These are phyloP conservation scores for Lerema accius DNA, from an alignment of 1,140 invertebrate genomes.

Conservation along the genomic window DNA sequence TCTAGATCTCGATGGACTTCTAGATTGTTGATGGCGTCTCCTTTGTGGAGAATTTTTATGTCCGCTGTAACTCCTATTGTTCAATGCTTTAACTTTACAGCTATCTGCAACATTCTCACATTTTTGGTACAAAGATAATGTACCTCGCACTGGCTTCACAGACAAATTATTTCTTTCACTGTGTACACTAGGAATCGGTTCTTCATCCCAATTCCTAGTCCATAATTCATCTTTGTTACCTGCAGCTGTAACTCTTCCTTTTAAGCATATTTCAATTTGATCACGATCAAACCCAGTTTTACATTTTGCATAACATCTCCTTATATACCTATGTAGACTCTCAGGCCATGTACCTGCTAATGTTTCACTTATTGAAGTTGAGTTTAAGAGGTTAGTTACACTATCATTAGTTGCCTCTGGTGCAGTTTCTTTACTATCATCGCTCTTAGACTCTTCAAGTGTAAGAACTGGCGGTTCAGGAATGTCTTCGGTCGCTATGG, in stretches of 20 bases:
- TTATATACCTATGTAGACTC: conserved; percentile 92
- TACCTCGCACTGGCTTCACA: conserved; percentile 80
- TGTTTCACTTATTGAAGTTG: conserved; percentile 68
- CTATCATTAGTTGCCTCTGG: conserved; percentile 53
- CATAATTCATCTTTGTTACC: conserved; percentile 93
- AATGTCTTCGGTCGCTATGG: conserved; percentile 72
- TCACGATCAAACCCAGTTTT: conserved; percentile 94
- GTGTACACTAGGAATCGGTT: conserved; percentile 93
- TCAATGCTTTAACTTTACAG: conserved; percentile 53
- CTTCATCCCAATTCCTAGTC: conserved; percentile 95
- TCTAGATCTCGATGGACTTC: conserved; percentile 66
- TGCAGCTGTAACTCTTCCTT: conserved; percentile 95
- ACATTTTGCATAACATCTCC: conserved; percentile 95
- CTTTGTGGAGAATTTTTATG: conserved; percentile 63
- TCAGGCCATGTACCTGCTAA: conserved; percentile 87
- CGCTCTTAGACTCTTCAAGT: conserved; percentile 47
- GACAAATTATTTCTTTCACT: conserved; percentile 88
- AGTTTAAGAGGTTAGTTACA: conserved; percentile 61
- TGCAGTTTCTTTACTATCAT: conserved; percentile 43
- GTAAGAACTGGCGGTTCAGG: conserved; percentile 51
- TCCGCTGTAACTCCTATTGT: conserved; percentile 44
- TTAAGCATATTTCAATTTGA: conserved; percentile 96
- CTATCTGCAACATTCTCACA: conserved; percentile 58
- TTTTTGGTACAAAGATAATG: conserved; percentile 82
- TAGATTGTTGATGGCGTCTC: conserved; percentile 57